Evolutionary conservation across 2,888 invertebrate genomes (phyloP), one percentile per base, ranked within the genome.

Genomic region (Tholera decimalis): DNA sequence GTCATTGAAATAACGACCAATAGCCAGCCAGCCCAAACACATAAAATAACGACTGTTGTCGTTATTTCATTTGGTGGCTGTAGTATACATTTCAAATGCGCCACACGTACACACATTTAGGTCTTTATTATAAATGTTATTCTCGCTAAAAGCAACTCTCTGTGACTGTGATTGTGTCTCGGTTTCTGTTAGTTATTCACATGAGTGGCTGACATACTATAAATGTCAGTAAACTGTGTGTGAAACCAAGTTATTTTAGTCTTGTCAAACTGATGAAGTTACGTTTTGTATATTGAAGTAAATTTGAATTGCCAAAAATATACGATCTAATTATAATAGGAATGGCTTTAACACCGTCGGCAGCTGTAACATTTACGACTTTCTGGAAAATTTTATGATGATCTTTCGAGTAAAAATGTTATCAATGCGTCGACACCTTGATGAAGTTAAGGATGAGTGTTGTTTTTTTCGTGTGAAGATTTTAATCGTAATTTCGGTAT

Each of bases 341-440:
- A 28, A 20, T 6, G 15, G 20, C 20, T 20, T 28, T 15, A 54
- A 53, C 13, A 24, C 0, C 4, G 20, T n/a, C 7, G 4, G 9
- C 2, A 22, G 22, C 4, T 8, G 46, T 30, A n/a, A 22, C n/a
- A 30, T 55, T 55, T 55, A 55, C 26, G 47, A 46, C 8, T 44
- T n/a, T 5, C 20, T 3, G 26, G 26, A 39, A 44, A 20, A 30
- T 47, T 55, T 55, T 55, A 47, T 30, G 46, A 28, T 30, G 28
- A 28, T 13, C 55, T n/a, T 15, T 44, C n/a, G 11, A 26, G n/a
- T 28, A 30, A 55, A 30, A 28, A 55, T 20, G 11, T 15, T 13
- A 24, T 8, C 8, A n/a, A n/a, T 8, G 11, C 22, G 1, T 22
- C n/a, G 28, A 28, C 15, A 2, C n/a, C 28, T 8, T 54, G 28